Base-by-base conservation (phyloP, 2,888 invertebrate species). In the Drosophila yooni region DNA sequence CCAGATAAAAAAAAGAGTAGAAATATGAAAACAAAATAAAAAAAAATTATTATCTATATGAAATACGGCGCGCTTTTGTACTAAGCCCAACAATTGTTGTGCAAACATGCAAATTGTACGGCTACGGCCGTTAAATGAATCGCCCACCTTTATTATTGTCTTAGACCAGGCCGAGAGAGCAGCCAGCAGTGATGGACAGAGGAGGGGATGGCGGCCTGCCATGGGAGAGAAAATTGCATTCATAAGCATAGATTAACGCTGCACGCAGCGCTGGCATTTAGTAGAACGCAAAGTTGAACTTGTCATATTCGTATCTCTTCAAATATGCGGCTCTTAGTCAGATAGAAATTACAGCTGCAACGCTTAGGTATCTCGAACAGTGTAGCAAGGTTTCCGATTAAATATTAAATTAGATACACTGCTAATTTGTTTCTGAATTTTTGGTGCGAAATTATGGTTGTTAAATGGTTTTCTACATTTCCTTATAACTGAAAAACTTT, bases 61-160 rank as follows among this genome's bases (percentile, higher is more conserved):
- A 88, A 85, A 83, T 83, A 82, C 83, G 76, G 74, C 54, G 73
- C 75, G 78, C 89, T 87, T 84, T 88, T 77, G 82, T 77, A 74
- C 70, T 48, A 85, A 76, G 76, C 83, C 83, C 83, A 83, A 83
- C 87, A 91, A 91, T 90, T 91, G 90, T 83, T 88, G 83, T 76
- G 87, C 89, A 91, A 90, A 91, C 91, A 89, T 90, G 91, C 90
- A 89, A 91, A 89, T 90, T 91, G 83, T 81, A 74, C 79, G 76
- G 70, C 77, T 60, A 64, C 65, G 53, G 50, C 83, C 74, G 84
- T 82, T 88, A 84, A 89, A 87, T 82, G 85, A 86, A 80, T 82
- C 82, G 82, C 81, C 89, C 85, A 89, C 85, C 83, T 89, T 76
- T 74, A 21, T 80, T 85, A 85, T 80, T 86, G 83, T 86, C 78